Evolutionary conservation across 2,888 invertebrate genomes (phyloP).

Genomic region (Caenorhabditis japonica): DNA sequence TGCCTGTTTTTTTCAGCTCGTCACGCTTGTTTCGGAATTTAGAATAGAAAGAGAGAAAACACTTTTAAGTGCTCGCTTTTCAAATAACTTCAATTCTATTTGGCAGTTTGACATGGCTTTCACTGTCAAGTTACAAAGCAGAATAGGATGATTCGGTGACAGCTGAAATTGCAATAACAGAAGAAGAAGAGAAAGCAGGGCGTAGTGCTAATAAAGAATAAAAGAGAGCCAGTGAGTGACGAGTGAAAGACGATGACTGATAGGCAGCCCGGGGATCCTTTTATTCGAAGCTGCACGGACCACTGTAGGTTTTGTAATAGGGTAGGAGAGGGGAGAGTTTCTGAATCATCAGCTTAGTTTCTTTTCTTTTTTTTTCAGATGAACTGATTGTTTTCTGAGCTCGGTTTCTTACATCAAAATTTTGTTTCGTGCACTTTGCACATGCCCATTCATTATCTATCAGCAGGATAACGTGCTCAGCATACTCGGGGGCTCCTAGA

Average conservation of each 20-base stretch:
- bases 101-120: conserved; percentile 41
- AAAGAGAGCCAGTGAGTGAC: conserved; percentile 53
- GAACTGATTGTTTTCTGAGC: too few species aligned
- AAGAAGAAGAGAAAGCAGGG: conserved; percentile 33
- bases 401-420: too few species aligned
- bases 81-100: conserved; percentile 31
- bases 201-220: conserved; percentile 48
- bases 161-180: conserved; percentile 57
- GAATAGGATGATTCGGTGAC: conserved; percentile 52
- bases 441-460: background rate
- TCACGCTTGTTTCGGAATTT: conserved; percentile 12
- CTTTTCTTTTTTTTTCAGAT: too few species aligned
- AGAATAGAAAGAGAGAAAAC: background rate
- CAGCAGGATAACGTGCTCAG: background rate
- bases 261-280: conserved; percentile 36
- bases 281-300: conserved; percentile 7
- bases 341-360: too few species aligned
- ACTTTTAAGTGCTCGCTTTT: background rate
- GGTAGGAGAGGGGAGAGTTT: too few species aligned
- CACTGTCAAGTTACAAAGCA: conserved; percentile 40
- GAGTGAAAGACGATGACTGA: conserved; percentile 52
- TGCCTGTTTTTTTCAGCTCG: background rate
- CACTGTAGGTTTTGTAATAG: background rate
- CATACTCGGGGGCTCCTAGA: background rate
- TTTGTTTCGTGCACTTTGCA: conserved; percentile 8